phyloP scores from a whole-genome alignment of 37 sponge, comb jelly and placozoan species.

The Spongilla lacustris region DNA sequence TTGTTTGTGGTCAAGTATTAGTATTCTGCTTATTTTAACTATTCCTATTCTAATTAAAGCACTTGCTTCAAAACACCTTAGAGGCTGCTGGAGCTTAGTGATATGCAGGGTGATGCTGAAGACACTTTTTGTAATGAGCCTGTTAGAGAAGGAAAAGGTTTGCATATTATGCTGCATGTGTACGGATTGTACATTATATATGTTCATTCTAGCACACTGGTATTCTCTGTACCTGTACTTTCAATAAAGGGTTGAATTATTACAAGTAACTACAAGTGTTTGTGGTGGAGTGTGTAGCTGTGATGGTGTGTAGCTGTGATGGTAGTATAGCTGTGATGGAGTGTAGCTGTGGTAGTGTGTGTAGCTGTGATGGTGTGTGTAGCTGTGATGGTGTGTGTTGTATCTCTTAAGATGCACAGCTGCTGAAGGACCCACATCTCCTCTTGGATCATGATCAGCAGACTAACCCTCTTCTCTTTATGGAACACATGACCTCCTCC shows the following conservation, averaged over 20 bases:
- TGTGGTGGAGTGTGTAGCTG: no score
- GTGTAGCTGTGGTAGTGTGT: no score
- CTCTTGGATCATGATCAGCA: neutral
- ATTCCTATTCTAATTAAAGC: neutral
- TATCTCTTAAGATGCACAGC: no score
- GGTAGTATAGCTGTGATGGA: no score
- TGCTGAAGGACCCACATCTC: neutral
- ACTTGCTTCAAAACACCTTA: neutral
- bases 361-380: no score
- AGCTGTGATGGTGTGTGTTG: neutral
- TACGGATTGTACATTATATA: no score
- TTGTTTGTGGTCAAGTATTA: neutral
- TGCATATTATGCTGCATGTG: no score
- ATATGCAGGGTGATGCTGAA: neutral
- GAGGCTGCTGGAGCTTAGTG: neutral
- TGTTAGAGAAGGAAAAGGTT: neutral
- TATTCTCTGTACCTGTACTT: no score
- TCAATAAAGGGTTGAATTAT: no score
- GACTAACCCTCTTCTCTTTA: neutral
- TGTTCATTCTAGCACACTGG: no score
- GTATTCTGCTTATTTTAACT: neutral
- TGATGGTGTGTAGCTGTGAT: no score
- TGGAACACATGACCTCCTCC: constrained; percentile 12
- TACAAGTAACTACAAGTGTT: no score
- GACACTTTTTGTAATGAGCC: neutral